These are phyloP conservation scores for Leucophenga montana DNA, from an alignment of 2,888 invertebrate species.

Conservation along the genomic window DNA sequence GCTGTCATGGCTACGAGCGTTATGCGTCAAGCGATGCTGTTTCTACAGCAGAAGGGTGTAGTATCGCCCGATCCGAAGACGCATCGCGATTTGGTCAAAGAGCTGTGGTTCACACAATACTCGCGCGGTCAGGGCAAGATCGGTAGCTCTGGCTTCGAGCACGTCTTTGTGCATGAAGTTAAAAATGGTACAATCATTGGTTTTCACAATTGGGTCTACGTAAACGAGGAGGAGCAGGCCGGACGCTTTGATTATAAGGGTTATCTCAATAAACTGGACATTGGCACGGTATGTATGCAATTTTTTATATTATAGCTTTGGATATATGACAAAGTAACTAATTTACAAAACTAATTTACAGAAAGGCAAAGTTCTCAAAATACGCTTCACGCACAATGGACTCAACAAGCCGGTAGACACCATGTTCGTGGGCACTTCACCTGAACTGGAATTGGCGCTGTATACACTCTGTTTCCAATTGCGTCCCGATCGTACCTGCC, in stretches of 20 bases:
- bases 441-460: constrained; percentile 91
- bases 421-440: constrained; percentile 89
- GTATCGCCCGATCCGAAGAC: constrained; percentile 79
- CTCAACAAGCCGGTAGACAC: constrained; percentile 84
- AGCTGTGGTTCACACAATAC: constrained; percentile 87
- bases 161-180: constrained; percentile 91
- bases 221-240: constrained; percentile 82
- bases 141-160: constrained; percentile 94
- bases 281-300: constrained; percentile 79
- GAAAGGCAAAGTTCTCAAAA: constrained; percentile 85
- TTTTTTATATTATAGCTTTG: background rate
- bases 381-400: constrained; percentile 81
- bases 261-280: constrained; percentile 81
- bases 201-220: constrained; percentile 93
- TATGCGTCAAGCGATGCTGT: constrained; percentile 78
- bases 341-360: constrained; percentile 60
- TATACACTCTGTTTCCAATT: constrained; percentile 90
- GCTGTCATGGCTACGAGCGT: constrained; percentile 84
- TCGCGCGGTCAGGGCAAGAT: constrained; percentile 84
- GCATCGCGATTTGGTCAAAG: constrained; percentile 82
- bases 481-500: constrained; percentile 83
- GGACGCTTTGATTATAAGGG: constrained; percentile 85
- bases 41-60: constrained; percentile 77
- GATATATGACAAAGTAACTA: background rate
- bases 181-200: constrained; percentile 86